Percentiles rank a stretch among this genome's conserved stretches.
Evolutionary conservation across 2,797 vertebrate species (phyloP).

Genomic region (Esox masquinongy): DNA sequence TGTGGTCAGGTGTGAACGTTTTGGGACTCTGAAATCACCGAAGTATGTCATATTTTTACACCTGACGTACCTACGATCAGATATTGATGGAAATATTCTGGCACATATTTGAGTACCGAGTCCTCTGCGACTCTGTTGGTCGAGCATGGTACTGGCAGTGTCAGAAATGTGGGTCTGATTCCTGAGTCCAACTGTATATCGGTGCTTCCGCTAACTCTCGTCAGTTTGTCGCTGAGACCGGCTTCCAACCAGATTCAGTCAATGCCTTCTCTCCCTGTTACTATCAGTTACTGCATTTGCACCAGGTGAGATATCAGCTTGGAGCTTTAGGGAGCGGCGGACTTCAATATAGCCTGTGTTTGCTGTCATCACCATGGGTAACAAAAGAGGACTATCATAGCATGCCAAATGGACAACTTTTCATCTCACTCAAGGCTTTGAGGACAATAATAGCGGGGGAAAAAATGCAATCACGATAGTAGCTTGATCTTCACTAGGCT

Average conservation of each 20-base stretch:
- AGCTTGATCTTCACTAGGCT: background rate
- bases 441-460: background rate
- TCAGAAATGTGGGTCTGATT: too few species aligned
- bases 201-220: too few species aligned
- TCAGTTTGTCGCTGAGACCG: background rate
- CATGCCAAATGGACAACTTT: background rate
- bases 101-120: too few species aligned
- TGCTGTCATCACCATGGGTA: background rate
- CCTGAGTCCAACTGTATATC: too few species aligned
- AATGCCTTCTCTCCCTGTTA: background rate
- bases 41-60: too few species aligned
- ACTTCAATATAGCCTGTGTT: background rate
- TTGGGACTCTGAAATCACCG: too few species aligned
- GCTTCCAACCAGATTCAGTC: background rate
- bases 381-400: background rate
- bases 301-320: background rate
- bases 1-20: too few species aligned
- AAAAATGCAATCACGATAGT: background rate
- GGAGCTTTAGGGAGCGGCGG: background rate
- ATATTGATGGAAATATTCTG: too few species aligned
- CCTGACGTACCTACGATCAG: too few species aligned
- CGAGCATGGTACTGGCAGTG: too few species aligned
- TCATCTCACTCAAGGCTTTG: background rate
- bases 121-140: too few species aligned
- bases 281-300: background rate